Base-by-base conservation (phyloP, 2,888 invertebrate species). In the Allolobophora icterica region DNA sequence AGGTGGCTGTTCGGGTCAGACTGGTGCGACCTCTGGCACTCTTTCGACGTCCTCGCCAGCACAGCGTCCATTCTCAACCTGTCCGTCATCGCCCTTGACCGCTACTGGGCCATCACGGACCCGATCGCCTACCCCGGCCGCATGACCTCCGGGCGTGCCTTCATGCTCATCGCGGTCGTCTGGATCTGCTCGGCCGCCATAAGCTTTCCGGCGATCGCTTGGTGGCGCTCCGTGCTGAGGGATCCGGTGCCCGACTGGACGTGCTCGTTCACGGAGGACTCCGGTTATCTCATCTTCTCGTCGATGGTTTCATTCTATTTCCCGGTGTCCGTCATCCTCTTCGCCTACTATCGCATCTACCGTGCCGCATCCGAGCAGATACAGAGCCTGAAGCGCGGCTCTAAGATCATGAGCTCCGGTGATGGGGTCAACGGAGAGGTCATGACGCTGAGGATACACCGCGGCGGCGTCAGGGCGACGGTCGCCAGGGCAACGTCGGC, bases 51-150 rank as follows among this genome's bases (percentile, higher is more conserved):
- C 3, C 96, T 99, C 2, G 99, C 99, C 94, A 98, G 98, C 94
- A 99, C 99, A 0, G 99, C 99, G 13, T 99, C 99, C 24, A 99
- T 99, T 94, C 96, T 99, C 90, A 99, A 99, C 96, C 96, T 99
- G 91, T 99, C 99, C 96, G 98, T 99, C 52, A 99, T 99, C 94
- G 98, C 98, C 0, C 95, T 99, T 94, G 99, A 99, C 95, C 97
- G 99, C 34, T 99, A 99, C 95, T 99, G 99, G 99, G 99, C 99
- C 89, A 99, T 99, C 92, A 99, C 98, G 30, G 99, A 99, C 96
- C 99, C 99, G 0, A 98, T 99, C 93, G 98, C 98, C 90, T 92
- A 92, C 90, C 96, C 98, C 99, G 2, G 98, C 97, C 96, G 97
- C 92, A 99, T 99, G 98, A 98, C 98, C 45, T 97, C 97, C 87